Evolutionary conservation across 1,140 invertebrate genomes (phyloP).

Genomic region (Anagrus nilaparvatae): DNA sequence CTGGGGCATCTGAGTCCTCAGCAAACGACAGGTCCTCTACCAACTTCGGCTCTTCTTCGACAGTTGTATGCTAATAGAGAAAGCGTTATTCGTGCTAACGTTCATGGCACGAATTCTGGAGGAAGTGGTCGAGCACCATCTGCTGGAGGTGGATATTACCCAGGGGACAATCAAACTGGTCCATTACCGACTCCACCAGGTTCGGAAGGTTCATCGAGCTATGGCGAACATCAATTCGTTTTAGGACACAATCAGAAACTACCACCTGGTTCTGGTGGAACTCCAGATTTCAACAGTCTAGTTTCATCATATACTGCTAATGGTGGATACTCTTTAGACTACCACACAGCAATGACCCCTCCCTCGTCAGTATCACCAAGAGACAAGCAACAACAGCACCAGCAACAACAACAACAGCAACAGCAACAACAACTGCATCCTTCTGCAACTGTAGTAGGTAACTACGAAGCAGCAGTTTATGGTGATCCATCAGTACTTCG

Average conservation of each 20-base stretch:
- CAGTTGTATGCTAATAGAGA: constrained; percentile 86
- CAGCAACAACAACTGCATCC: constrained; percentile 25
- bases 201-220: constrained; percentile 67
- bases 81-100: constrained; percentile 85
- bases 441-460: constrained; percentile 23
- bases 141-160: constrained; percentile 42
- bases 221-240: constrained; percentile 59
- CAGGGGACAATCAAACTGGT: constrained; percentile 42
- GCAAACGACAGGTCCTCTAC: constrained; percentile 46
- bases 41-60: constrained; percentile 76
- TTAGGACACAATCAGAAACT: constrained; percentile 47
- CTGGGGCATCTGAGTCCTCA: constrained; percentile 53
- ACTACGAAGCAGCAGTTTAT: constrained; percentile 34
- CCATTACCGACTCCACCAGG: constrained; percentile 79
- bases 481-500: constrained; percentile 43
- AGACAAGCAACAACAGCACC: constrained; percentile 64
- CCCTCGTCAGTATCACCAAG: constrained; percentile 88
- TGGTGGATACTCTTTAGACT: constrained; percentile 63
- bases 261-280: constrained; percentile 36
- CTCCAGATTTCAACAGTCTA: constrained; percentile 48
- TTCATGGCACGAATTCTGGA: constrained; percentile 59
- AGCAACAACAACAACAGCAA: constrained; percentile 28
- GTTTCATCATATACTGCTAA: constrained; percentile 47
- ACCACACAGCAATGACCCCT: constrained; percentile 88
- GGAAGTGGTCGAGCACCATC: constrained; percentile 32